These are phyloP conservation scores for Latrodectus hesperus DNA, from an alignment of 2,888 invertebrate species.

Conservation along the genomic window DNA sequence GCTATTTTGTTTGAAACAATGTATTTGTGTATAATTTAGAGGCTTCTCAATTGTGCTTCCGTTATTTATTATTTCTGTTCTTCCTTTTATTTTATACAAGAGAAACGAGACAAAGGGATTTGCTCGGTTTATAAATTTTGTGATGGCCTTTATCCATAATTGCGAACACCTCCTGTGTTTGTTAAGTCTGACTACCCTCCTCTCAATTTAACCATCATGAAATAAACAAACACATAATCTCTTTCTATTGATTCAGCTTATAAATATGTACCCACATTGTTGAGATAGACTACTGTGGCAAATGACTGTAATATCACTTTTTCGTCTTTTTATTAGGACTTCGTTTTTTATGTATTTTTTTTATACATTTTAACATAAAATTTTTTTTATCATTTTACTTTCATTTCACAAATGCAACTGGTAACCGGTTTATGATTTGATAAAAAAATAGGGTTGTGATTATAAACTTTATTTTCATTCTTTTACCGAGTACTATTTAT, in stretches of 20 bases:
- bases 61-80: too few species aligned
- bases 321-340: conserved; percentile 16
- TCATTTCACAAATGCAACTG: not conserved
- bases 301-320: conserved; percentile 38
- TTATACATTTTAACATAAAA: conserved; percentile 13
- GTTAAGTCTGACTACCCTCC: not conserved
- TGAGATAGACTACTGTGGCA: conserved; percentile 1
- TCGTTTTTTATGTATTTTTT: conserved; percentile 9
- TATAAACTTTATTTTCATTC: conserved; percentile 39
- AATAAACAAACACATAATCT: conserved; percentile 35
- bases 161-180: not conserved
- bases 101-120: too few species aligned
- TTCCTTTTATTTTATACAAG: too few species aligned
- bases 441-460: not conserved
- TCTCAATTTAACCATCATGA: conserved; percentile 3
- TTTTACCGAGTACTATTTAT: conserved; percentile 32
- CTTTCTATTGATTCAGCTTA: conserved; percentile 27
- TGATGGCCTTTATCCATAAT: not conserved
- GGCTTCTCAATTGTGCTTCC: too few species aligned
- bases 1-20: too few species aligned
- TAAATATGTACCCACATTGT: not conserved
- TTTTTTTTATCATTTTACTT: not conserved
- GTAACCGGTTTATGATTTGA: conserved; percentile 33
- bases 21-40: too few species aligned
- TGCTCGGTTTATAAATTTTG: too few species aligned